Base-by-base conservation (phyloP, 2,888 invertebrate species). In the Eutolmus rufibarbis region DNA sequence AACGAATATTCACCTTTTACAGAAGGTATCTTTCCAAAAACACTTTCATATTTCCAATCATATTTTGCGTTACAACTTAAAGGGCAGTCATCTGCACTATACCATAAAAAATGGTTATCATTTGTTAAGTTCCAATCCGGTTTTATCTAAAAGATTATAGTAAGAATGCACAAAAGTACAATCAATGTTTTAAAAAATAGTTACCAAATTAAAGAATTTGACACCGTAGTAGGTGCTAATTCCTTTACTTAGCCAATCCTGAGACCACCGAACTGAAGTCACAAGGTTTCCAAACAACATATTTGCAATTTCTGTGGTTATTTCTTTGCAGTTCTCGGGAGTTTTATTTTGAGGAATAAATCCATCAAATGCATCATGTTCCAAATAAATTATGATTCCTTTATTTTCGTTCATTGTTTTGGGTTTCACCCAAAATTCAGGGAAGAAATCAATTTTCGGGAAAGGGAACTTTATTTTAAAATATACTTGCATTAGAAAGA, bases 241-340 rank as follows among this genome's bases (percentile, higher is more conserved):
- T 0, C 92, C 93, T 91, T 96, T 96, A 12, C 94, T 94, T 85
- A 96, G 91, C 94, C 89, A 96, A 94, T 91, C 95, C 94, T 76
- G 93, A 89, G 89, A 93, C 94, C 94, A 96, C 93, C 96, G 96
- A 31, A 93, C 91, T 0, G 95, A 95, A 0, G 95, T 95, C 0
- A 96, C 95, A 89, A 95, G 94, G 90, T 96, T 95, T 0, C 97
- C 97, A 90, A 97, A 96, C 97, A 97, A 97, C 93, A 95, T 95
- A 91, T 97, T 97, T 0, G 93, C 93, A 86, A 95, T 94, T 90
- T 95, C 95, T 89, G 95, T 95, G 79, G 93, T 93, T 74, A 94
- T 94, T 5, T 95, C 95, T 90, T 93, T 93, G 31, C 95, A 95
- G 8, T 96, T 86, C 5, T 37, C 7, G 5, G 23, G 66, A 28